Base-by-base conservation (phyloP, 2,113 vertebrate genomes). In the Vulpes lagopus region DNA sequence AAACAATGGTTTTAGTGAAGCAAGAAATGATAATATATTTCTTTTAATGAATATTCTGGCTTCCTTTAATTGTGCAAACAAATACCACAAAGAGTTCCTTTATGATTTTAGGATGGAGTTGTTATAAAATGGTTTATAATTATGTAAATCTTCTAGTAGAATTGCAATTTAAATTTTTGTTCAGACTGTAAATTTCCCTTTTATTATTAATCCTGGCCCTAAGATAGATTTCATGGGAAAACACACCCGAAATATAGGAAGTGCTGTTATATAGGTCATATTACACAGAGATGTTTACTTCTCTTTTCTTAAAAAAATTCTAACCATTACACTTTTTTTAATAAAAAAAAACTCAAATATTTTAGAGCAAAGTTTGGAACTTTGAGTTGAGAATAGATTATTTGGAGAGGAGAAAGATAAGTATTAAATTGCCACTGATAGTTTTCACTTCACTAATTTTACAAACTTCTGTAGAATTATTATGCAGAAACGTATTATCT, bases 21-120 rank as follows among this genome's bases (percentile, higher is more conserved):
- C 53, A 97, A 92, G 67, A 80, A 95, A 90, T 85, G 78, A 81
- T 80, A 96, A 88, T 82, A n/a, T 89, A 25, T 95, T 97, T 96
- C 14, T 86, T 98, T 86, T 95, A 94, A 83, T 95, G 65, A 95
- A 53, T 85, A 30, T 35, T 79, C 25, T 95, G 7, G 1, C 43
- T 84, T 92, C 2, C 20, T 94, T 80, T 90, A 90, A 82, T 86
- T 91, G 12, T 95, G 51, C 60, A 86, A 80, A 79, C 23, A 91
- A 93, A 86, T 35, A 60, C 62, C 4, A 87, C 35, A 94, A 79
- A 84, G 30, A 5, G 2, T 55, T 91, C 23, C 32, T 93, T 96
- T 89, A 95, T 82, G 25, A 73, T 96, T 95, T 92, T 22, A 93
- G 51, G 73, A 95, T 91, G 62, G 20, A 94, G 19, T 55, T 96